Conservation (phyloP, 2,113 vertebrate genomes). For the Verasper variegatus region DNA sequence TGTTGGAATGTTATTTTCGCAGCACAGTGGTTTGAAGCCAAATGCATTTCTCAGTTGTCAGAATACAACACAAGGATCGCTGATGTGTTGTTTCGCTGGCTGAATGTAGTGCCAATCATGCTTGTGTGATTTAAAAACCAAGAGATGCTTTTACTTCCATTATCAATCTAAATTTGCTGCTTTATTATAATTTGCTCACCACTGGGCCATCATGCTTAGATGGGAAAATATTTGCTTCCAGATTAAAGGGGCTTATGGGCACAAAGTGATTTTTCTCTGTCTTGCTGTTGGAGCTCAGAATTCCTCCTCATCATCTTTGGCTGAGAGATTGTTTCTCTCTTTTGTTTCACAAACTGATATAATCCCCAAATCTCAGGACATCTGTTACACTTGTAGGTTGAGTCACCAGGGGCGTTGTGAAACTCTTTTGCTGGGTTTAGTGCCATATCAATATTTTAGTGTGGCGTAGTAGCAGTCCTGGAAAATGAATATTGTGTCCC, state of each 20-base stretch:
- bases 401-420: constrained; percentile 37
- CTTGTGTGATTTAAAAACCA: constrained; percentile 22
- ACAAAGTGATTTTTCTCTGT: constrained; percentile 15
- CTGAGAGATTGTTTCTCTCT: constrained; percentile 22
- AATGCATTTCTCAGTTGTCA: constrained; percentile 40
- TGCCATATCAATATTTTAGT: constrained; percentile 44
- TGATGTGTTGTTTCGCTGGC: constrained; percentile 19
- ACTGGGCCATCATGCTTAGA: not conserved
- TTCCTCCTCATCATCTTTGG: constrained; percentile 20
- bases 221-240: constrained; percentile 26
- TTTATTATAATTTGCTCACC: constrained; percentile 40
- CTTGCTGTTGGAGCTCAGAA: constrained; percentile 23
- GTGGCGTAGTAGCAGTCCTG: not conserved
- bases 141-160: constrained; percentile 25
- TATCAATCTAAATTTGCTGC: constrained; percentile 16
- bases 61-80: constrained; percentile 19
- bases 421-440: constrained; percentile 34
- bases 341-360: constrained; percentile 36
- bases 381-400: constrained; percentile 47
- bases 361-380: constrained; percentile 55
- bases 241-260: constrained; percentile 30
- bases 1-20: constrained; percentile 2
- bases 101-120: constrained; percentile 40
- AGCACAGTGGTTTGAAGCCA: constrained; percentile 11
- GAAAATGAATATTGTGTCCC: constrained; percentile 36